Evolutionary conservation across 2,888 invertebrate species (phyloP).

Genomic region (Imbricaverruca yamaguchii): DNA sequence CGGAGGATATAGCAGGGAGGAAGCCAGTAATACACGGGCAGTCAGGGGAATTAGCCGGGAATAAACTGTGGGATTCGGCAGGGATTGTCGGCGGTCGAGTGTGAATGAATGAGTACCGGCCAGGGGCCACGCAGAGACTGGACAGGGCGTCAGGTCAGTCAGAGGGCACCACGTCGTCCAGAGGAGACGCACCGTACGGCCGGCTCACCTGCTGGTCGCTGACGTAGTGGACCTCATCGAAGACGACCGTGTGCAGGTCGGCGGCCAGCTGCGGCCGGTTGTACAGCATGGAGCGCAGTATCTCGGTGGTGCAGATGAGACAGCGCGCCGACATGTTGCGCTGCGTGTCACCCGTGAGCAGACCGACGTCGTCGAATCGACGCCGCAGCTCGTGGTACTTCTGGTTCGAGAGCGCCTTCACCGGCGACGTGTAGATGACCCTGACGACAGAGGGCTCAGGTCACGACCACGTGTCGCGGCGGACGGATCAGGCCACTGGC

Average conservation of each 20-base stretch:
- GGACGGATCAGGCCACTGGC: too few relatives aligned
- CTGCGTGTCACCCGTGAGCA: slow-evolving; percentile 92
- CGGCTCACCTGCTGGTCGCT: slow-evolving; percentile 80
- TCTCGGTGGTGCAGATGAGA: slow-evolving; percentile 99
- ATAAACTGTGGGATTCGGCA: too few relatives aligned
- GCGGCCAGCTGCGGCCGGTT: slow-evolving; percentile 91
- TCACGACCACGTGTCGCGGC: too few relatives aligned
- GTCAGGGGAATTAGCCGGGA: too few relatives aligned
- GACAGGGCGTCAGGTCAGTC: too few relatives aligned
- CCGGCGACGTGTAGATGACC: slow-evolving; percentile 95
- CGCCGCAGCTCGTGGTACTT: slow-evolving; percentile 93
- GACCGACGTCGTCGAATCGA: slow-evolving; percentile 83
- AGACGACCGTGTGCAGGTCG: slow-evolving; percentile 96
- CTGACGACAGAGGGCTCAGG: slow-evolving; percentile 41
- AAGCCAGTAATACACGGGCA: too few relatives aligned
- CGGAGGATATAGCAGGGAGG: too few relatives aligned
- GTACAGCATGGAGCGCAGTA: slow-evolving; percentile 86
- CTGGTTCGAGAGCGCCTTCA: slow-evolving; percentile 97
- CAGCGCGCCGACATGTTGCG: slow-evolving; percentile 88
- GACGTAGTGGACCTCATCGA: slow-evolving; percentile 99
- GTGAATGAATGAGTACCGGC: too few relatives aligned
- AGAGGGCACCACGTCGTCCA: too few relatives aligned
- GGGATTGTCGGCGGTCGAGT: too few relatives aligned
- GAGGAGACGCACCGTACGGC: too few relatives aligned
- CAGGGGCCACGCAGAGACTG: too few relatives aligned